A percentile compares a stretch with the other conserved stretches of the same genome.
phyloP scores from a whole-genome alignment of 1,140 invertebrate genomes.

The Latrodectus geometricus region DNA sequence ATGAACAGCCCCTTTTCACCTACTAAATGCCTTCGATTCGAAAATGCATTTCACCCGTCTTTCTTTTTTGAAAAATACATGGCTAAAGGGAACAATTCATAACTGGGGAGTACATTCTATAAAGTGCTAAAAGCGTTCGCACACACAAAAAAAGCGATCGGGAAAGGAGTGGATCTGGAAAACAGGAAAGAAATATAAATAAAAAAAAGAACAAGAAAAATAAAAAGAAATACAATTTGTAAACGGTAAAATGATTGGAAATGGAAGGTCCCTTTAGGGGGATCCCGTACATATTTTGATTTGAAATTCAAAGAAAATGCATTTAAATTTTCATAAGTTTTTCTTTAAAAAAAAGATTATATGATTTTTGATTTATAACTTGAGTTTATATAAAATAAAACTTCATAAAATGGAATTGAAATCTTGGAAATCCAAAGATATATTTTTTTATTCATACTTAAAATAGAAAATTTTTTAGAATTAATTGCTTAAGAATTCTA shows the following conservation, averaged over 20 bases:
- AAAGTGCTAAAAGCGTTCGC: neutral
- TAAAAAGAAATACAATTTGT: neutral
- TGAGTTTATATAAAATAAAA: neutral
- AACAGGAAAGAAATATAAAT: neutral
- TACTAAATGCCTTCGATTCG: conserved; percentile 1
- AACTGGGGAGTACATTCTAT: neutral
- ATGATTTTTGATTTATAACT: neutral
- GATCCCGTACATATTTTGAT: neutral
- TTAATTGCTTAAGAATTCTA: no score
- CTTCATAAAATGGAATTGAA: neutral
- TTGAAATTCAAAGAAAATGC: neutral
- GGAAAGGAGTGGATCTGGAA: neutral
- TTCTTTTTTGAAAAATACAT: neutral
- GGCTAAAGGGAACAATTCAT: neutral
- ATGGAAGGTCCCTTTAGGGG: neutral
- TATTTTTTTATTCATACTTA: no score
- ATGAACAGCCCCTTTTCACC: neutral
- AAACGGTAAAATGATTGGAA: neutral
- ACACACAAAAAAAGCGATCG: neutral
- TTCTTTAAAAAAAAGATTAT: neutral
- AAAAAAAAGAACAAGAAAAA: neutral
- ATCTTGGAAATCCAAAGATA: neutral
- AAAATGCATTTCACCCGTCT: neutral
- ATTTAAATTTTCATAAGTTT: neutral
- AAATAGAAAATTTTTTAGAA: no score